phyloP scores from a whole-genome alignment of 2,797 vertebrate species.

The Hemibagrus guttatus region DNA sequence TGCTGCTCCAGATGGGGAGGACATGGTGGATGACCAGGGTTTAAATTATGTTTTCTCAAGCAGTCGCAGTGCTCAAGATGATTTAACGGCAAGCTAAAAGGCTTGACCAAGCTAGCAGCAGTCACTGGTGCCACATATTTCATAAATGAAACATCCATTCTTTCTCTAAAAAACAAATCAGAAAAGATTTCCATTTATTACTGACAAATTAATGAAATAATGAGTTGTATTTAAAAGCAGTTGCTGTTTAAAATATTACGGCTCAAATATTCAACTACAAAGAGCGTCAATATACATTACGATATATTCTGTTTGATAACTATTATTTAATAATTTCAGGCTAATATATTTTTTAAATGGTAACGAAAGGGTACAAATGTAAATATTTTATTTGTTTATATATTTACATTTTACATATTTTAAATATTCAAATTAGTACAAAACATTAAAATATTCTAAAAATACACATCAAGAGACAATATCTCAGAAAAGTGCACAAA shows the following conservation, averaged over 20 bases:
- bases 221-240: neutral
- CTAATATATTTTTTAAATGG: neutral
- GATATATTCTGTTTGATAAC: no score
- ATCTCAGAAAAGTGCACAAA: neutral
- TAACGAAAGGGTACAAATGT: neutral
- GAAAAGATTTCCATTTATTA: neutral
- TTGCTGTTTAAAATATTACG: neutral
- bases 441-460: neutral
- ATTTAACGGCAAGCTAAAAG: neutral
- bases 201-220: neutral
- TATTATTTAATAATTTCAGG: no score
- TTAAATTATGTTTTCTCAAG: slow-evolving; percentile 31
- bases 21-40: neutral
- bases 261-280: neutral
- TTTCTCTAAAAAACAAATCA: neutral
- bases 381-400: no score
- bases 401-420: neutral
- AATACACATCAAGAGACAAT: neutral
- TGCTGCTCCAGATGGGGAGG: slow-evolving; percentile 11
- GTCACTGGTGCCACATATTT: neutral
- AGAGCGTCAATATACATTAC: neutral
- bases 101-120: neutral
- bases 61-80: neutral
- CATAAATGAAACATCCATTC: neutral
- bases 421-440: neutral